Evolutionary conservation across 2,888 invertebrate species (phyloP), one percentile per base, ranked within the genome.

Genomic region (Germaria angustata): DNA sequence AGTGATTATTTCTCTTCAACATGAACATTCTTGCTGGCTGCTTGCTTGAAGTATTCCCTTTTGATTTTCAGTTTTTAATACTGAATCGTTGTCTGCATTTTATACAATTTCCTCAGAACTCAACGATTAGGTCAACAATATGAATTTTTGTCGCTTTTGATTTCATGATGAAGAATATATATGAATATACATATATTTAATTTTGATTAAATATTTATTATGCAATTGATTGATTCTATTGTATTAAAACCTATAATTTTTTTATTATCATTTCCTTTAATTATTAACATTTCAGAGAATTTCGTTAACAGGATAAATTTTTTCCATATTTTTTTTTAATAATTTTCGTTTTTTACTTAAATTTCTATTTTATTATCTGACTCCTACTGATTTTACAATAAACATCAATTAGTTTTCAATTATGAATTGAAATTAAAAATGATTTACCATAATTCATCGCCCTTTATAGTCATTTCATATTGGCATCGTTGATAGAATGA

Each of bases 1-100:
- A 61, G 34, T 59, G 22, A 24, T 22, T 34, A n/a, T 49, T 65
- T 65, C 39, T 53, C 9, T 32, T 9, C 28, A 53, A 59, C 36
- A 41, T 32, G 46, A 15, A 7, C 17, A 63, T 24, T 46, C n/a
- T 36, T 39, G 20, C 20, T 20, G 22, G 22, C 13, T 61, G n/a
- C 0, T 3, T 49, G 32, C 5, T 46, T 7, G 9, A 46, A 17
- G 22, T 13, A 34, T 49, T 49, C 22, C 1, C 28, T 15, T 24
- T 28, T 44, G 15, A 7, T 3, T 20, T 53, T 24, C 34, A 22
- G n/a, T 53, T 34, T 34, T 59, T 24, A 15, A 15, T 72, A 15
- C 17, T 39, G 24, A 68, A 1, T 59, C 68, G 68, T 44, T 73
- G 73, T 80, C 73, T 80, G 73, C 66, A 72, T 80, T 68, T 80